Evolutionary conservation across 2,888 invertebrate genomes (phyloP).

Genomic region (Drosophila pegasa): DNA sequence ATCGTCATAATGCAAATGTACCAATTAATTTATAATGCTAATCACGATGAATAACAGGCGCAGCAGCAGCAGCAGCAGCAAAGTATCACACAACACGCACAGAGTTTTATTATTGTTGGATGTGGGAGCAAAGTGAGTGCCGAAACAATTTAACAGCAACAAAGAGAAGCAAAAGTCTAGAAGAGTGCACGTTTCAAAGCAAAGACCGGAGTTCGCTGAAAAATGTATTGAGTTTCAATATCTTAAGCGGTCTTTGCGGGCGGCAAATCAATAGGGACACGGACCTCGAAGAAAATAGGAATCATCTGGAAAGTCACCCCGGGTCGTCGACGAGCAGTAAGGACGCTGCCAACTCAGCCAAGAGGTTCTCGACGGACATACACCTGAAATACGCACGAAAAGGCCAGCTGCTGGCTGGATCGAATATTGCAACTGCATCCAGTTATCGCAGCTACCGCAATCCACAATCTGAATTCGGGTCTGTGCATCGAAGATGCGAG

Average conservation of each 20-base stretch:
- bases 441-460: slow-evolving; percentile 19
- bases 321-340: background rate
- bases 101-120: slow-evolving; percentile 20
- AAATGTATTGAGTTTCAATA: slow-evolving; percentile 30
- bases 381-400: slow-evolving; percentile 8
- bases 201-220: slow-evolving; percentile 13
- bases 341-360: background rate
- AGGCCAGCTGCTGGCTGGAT: background rate
- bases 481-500: background rate
- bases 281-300: background rate
- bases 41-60: background rate
- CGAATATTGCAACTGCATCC: background rate
- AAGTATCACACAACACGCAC: slow-evolving; percentile 3
- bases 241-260: slow-evolving; percentile 67
- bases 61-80: background rate
- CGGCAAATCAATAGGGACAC: slow-evolving; percentile 45
- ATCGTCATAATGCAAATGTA: background rate
- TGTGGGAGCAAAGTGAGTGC: slow-evolving; percentile 34
- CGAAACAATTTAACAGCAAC: slow-evolving; percentile 21
- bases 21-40: background rate
- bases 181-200: slow-evolving; percentile 22
- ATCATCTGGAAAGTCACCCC: background rate
- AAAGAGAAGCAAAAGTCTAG: slow-evolving; percentile 32
- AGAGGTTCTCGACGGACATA: background rate
- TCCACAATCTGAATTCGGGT: background rate